Percentiles rank a stretch among this genome's conserved stretches.
phyloP scores from a whole-genome alignment of 2,113 vertebrate species.

The Dipodomys spectabilis region DNA sequence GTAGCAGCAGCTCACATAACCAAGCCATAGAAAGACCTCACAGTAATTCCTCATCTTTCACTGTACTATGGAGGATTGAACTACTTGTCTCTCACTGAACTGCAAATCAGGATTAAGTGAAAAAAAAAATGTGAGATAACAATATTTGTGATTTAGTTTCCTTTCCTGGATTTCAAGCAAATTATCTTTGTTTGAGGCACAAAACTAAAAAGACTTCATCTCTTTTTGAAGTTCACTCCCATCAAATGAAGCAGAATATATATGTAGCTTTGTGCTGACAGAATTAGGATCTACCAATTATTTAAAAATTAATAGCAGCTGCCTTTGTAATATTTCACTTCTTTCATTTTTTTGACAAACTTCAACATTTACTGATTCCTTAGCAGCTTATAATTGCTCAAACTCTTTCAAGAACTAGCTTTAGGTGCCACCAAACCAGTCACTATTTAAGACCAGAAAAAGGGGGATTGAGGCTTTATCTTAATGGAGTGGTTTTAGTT shows the following conservation, averaged over 20 bases:
- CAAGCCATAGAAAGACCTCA: background rate
- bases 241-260: conserved; percentile 75
- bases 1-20: background rate
- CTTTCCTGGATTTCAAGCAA: conserved; percentile 63
- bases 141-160: conserved; percentile 70
- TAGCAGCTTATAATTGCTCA: conserved; percentile 51
- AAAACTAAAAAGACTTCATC: conserved; percentile 71
- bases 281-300: conserved; percentile 60
- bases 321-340: conserved; percentile 60
- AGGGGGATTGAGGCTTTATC: conserved; percentile 24
- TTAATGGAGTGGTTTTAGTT: background rate
- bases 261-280: conserved; percentile 45
- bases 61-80: background rate
- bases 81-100: background rate
- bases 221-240: conserved; percentile 76
- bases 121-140: conserved; percentile 65
- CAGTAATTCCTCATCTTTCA: background rate
- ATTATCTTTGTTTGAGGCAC: conserved; percentile 71
- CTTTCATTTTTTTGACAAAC: conserved; percentile 56
- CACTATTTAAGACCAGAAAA: conserved; percentile 37
- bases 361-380: conserved; percentile 56
- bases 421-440: conserved; percentile 2
- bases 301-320: conserved; percentile 72
- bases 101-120: background rate
- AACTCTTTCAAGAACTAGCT: background rate